Evolutionary conservation across 2,888 invertebrate species (phyloP), one percentile per base, ranked within the genome.

Genomic region (Byasa hedistus): DNA sequence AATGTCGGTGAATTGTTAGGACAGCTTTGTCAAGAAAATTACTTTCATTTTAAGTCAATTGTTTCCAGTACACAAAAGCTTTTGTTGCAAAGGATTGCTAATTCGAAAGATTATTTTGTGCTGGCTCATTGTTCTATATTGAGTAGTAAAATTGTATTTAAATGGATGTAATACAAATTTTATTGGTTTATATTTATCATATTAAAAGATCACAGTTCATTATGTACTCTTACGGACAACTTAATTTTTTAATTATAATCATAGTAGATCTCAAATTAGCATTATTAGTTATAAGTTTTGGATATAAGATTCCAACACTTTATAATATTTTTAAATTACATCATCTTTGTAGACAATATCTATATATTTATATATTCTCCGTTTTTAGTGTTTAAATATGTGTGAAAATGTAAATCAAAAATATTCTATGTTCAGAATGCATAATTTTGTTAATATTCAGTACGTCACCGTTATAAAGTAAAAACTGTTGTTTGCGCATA

Each of bases 21-120:
- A 48, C 32, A 67, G 60, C 64, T 67, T 67, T 67, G 57, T 60
- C 55, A 56, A 21, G 57, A 23, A 65, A 65, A 68, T 59, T 54
- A 56, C 68, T 68, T 56, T 39, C 60, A 67, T 63, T 67, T 63
- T 32, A 63, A 67, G 63, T 67, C 63, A 67, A 63, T 63, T 67
- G 67, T 64, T 64, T 59, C 57, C 56, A 59, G 59, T 64, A 64
- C 39, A 67, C 64, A 67, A 67, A 44, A 60, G 64, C 60, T 51
- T 67, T 67, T 67, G 64, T 67, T 64, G 67, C 19, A 44, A 64
- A 64, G 56, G 57, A 63, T 59, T 59, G 62, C 66, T 59, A 66
- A 66, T 63, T 66, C 51, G 56, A 44, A 54, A 59, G 59, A 67
- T 67, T 67, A 67, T 67, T 64, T 60, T 39, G 59, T 57, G 39